Percentiles rank a stretch among this genome's conserved stretches.
Evolutionary conservation across 2,888 invertebrate species (phyloP).

Genomic region (Sesia apiformis): DNA sequence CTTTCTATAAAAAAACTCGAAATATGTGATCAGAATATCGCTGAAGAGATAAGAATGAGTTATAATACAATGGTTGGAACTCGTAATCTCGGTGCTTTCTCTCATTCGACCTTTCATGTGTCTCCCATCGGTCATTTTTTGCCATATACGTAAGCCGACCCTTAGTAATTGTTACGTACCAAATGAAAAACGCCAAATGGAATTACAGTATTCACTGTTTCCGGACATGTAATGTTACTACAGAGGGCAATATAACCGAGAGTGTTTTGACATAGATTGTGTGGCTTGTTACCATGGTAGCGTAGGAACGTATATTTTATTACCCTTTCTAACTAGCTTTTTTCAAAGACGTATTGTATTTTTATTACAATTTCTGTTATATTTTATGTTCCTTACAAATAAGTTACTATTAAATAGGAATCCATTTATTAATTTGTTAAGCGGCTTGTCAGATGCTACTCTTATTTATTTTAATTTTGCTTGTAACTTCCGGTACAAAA

Average conservation of each 20-base stretch:
- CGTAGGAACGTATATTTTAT: too few relatives aligned
- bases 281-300: neutral
- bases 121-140: neutral
- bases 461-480: too few relatives aligned
- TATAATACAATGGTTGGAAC: neutral
- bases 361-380: neutral
- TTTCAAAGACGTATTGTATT: neutral
- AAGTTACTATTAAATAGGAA: too few relatives aligned
- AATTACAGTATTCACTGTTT: constrained; percentile 44
- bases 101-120: neutral
- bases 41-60: too few relatives aligned
- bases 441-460: too few relatives aligned
- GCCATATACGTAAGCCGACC: neutral
- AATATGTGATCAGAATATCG: too few relatives aligned
- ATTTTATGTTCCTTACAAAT: neutral
- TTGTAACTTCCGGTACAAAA: too few relatives aligned
- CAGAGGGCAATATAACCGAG: neutral
- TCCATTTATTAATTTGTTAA: too few relatives aligned
- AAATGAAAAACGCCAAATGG: constrained; percentile 48
- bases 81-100: neutral
- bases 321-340: too few relatives aligned
- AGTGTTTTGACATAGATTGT: neutral
- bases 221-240: constrained; percentile 5
- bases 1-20: too few relatives aligned
- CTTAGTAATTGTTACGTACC: constrained; percentile 33